Conservation (phyloP, 2,888 invertebrate species). For the Zaprionus lineosus region DNA sequence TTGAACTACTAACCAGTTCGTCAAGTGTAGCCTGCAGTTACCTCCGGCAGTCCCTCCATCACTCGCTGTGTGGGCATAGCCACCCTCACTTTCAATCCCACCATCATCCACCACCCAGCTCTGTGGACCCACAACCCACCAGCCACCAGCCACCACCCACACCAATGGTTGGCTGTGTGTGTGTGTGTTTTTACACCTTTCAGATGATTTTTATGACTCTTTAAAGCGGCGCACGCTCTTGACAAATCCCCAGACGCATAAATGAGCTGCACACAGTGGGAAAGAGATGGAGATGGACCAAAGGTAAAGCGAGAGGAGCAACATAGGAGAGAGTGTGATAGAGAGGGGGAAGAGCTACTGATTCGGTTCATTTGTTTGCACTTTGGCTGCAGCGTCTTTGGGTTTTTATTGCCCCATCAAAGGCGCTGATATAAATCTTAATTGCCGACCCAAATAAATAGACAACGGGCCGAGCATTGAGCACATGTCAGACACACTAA, state of each 20-base stretch:
- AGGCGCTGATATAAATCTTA: conserved; percentile 77
- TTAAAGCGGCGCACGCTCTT: conserved; percentile 59
- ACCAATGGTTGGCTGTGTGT: conserved; percentile 11
- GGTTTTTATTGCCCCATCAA: conserved; percentile 77
- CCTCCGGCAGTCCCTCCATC: too few relatives aligned
- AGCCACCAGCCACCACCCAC: background rate
- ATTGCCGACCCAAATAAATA: conserved; percentile 81
- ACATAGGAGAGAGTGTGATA: background rate
- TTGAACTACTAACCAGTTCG: conserved; percentile 44
- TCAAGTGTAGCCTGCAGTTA: conserved; percentile 36
- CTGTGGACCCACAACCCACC: background rate
- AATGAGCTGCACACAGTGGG: conserved; percentile 41
- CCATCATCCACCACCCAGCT: background rate
- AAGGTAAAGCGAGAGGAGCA: conserved; percentile 3
- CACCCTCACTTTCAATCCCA: too few relatives aligned
- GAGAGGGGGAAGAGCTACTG: conserved; percentile 7
- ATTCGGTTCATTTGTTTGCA: conserved; percentile 56
- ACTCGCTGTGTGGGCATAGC: too few relatives aligned
- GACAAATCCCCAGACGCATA: conserved; percentile 60
- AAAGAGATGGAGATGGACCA: background rate
- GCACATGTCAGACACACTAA: conserved; percentile 42
- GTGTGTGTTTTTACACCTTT: conserved; percentile 61
- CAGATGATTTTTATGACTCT: conserved; percentile 73
- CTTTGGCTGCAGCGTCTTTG: conserved; percentile 56
- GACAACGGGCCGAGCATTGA: conserved; percentile 33